Conservation (phyloP, 2,113 vertebrate genomes). For the Polypterus bichir region DNA sequence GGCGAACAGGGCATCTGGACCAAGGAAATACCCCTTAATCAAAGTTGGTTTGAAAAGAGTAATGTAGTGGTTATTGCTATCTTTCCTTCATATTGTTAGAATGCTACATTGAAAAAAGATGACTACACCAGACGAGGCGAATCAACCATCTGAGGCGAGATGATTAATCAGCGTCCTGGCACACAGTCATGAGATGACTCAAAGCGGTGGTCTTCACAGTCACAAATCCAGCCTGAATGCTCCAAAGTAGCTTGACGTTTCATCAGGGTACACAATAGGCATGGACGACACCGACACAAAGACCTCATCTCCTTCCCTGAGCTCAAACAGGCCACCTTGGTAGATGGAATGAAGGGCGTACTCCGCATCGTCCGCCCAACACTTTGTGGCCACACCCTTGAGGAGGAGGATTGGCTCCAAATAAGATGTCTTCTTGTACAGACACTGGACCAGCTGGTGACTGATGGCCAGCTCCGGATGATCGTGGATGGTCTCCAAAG, state of each 20-base stretch:
- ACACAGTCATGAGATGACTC: no score
- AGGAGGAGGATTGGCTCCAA: slow-evolving; percentile 65
- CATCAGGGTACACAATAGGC: slow-evolving; percentile 52
- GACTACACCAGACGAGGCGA: no score
- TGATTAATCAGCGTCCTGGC: no score
- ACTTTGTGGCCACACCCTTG: slow-evolving; percentile 75
- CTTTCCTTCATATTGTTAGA: no score
- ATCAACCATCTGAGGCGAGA: no score
- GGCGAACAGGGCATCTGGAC: no score
- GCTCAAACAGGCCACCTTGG: slow-evolving; percentile 72
- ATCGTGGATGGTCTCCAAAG: slow-evolving; percentile 22
- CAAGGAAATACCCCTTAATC: no score
- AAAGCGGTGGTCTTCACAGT: slow-evolving; percentile 13
- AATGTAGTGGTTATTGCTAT: no score
- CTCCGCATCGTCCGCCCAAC: slow-evolving; percentile 64
- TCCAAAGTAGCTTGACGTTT: slow-evolving; percentile 67
- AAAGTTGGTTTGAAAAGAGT: no score
- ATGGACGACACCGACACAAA: slow-evolving; percentile 73
- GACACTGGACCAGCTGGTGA: slow-evolving; percentile 70
- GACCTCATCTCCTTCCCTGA: slow-evolving; percentile 62
- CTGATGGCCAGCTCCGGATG: slow-evolving; percentile 32
- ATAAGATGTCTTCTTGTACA: slow-evolving; percentile 68
- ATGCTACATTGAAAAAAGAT: no score
- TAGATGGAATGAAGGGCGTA: slow-evolving; percentile 74
- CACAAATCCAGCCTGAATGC: slow-evolving; percentile 67